Base-by-base conservation (phyloP, 2,797 vertebrate genomes). In the Lepus oiostolus region DNA sequence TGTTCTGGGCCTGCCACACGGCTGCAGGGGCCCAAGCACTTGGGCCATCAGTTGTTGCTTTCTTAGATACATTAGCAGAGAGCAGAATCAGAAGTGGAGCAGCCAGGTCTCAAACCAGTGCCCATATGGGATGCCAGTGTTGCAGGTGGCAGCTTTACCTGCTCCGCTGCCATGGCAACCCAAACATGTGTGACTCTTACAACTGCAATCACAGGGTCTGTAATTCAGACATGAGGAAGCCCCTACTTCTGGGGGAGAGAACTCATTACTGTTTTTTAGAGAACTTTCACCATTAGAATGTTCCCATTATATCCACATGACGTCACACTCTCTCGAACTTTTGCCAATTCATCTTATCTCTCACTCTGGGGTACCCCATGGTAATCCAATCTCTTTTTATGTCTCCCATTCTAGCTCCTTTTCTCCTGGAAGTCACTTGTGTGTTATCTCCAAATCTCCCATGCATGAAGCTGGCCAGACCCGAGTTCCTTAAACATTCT, bases 401-500 rank as follows among this genome's bases (percentile, higher is more conserved):
- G 54, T 6, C 54, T 58, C 19, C 54, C 19, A 21, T 58, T 58
- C 54, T 47, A 58, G 30, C 52, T 88, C 75, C 7, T 71, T 84
- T 87, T 82, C 67, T 96, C 60, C 79, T 77, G 11, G 21, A 95
- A 92, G 32, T 68, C 8, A 80, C 83, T 72, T 38, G 7, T 77
- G 9, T 82, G 54, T 85, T 65, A 12, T 87, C 52, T 77, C 30
- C 54, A 93, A 24, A 54, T 38, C 71, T 94, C 63, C 24, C 42
- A 7, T 38, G 62, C 24, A 47, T 22, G 35, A 80, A 75, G 63
- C 58, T 72, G 38, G 77, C 54, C 21, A 28, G 35, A 50, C 38
- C 32, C 7, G 11, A 47, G 47, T 28, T 79, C 67, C 85, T 90
- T 28, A 80, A 50, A 65, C n/a, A 26, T 81, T 77, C 58, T 17